A percentile compares a stretch with the other conserved stretches of the same genome.
phyloP scores from a whole-genome alignment of 2,113 vertebrate species.

The Rhabdomys dilectus region DNA sequence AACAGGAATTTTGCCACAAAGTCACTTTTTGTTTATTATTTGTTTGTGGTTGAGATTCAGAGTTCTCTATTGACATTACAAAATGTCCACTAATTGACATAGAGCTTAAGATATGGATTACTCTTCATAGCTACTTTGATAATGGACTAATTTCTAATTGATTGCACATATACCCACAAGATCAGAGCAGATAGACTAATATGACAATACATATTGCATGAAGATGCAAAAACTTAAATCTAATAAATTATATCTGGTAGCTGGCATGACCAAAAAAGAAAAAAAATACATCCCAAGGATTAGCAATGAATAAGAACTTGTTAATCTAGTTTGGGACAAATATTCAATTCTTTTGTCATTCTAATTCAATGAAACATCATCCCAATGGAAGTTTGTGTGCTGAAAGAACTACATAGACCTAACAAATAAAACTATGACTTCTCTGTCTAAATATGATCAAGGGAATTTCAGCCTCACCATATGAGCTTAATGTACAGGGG shows the following conservation, averaged over 20 bases:
- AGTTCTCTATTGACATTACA: neutral
- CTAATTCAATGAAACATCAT: neutral
- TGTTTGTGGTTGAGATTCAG: neutral
- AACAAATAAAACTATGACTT: no score
- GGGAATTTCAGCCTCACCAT: no score
- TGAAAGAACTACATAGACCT: neutral
- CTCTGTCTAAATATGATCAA: no score
- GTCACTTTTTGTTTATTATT: neutral
- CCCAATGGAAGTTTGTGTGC: neutral
- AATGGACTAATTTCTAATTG: no score
- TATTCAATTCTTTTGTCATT: neutral
- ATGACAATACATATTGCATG: no score
- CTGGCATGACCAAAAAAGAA: neutral
- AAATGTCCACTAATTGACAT: neutral
- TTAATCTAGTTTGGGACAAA: conserved; percentile 48
- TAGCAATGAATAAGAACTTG: conserved; percentile 32
- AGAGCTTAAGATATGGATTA: neutral
- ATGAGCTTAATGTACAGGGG: no score
- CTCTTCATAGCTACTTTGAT: neutral
- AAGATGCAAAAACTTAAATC: neutral
- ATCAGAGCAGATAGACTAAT: no score
- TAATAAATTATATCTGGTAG: neutral
- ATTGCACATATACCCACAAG: neutral
- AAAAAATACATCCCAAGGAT: neutral
- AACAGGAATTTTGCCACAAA: neutral